A percentile compares a stretch with the other conserved stretches of the same genome.
Conservation (phyloP, 2,888 invertebrate species). For the Oegoconia quadripuncta region DNA sequence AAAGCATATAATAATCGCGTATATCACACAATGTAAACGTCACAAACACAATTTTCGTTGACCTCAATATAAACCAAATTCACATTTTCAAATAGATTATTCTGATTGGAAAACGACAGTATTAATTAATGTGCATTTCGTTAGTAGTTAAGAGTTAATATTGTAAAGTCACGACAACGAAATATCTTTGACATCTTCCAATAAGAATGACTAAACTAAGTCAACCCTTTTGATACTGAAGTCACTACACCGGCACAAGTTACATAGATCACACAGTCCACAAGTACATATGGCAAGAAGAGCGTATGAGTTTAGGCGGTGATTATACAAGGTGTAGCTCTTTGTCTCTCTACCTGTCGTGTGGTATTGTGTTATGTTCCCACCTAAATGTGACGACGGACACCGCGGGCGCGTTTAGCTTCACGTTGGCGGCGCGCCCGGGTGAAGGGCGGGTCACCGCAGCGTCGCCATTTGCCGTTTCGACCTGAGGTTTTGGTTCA, state of each 20-base stretch:
- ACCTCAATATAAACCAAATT: too few species aligned
- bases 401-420: conserved; percentile 85
- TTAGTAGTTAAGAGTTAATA: too few species aligned
- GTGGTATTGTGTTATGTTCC: conserved; percentile 82
- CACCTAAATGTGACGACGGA: conserved; percentile 96
- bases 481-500: conserved; percentile 26
- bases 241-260: conserved; percentile 15
- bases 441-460: conserved; percentile 49
- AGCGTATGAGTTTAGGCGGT: conserved; percentile 31
- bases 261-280: conserved; percentile 3
- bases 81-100: too few species aligned
- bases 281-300: conserved; percentile 8
- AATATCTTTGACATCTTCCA: too few species aligned
- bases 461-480: conserved; percentile 45
- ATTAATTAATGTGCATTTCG: too few species aligned
- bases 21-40: too few species aligned
- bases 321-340: conserved; percentile 62
- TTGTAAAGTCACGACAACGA: too few species aligned
- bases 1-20: too few species aligned
- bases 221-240: conserved; percentile 17
- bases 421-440: conserved; percentile 68
- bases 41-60: too few species aligned
- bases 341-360: conserved; percentile 83
- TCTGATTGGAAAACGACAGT: too few species aligned
- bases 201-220: neutral